Evolutionary conservation across 2,888 invertebrate species (phyloP).

Genomic region (Pristionchus exspectatus): DNA sequence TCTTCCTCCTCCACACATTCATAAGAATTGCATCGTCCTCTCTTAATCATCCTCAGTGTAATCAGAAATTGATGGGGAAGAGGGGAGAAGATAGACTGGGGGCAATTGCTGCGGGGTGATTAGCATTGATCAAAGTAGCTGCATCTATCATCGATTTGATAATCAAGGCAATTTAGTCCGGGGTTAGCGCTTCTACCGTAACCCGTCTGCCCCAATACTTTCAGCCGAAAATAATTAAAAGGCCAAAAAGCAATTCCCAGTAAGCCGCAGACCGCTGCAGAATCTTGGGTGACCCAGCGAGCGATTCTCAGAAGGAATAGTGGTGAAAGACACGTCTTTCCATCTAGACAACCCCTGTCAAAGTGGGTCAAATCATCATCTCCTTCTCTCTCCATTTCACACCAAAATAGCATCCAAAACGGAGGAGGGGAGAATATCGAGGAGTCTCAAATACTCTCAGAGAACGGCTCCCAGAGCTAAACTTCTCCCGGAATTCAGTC

Average conservation of each 20-base stretch:
- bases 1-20: constrained; percentile 23
- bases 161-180: background rate
- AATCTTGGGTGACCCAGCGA: background rate
- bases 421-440: background rate
- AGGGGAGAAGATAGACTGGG: background rate
- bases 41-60: constrained; percentile 21
- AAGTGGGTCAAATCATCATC: constrained; percentile 35
- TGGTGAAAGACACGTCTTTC: background rate
- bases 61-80: background rate
- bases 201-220: background rate
- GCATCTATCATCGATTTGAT: background rate
- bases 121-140: background rate
- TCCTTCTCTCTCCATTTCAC: background rate
- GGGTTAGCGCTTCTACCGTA: background rate
- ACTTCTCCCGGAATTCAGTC: constrained; percentile 31
- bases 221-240: background rate
- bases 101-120: background rate
- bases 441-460: constrained; percentile 1
- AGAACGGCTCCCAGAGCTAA: background rate
- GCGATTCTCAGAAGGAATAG: background rate
- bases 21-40: constrained; percentile 24
- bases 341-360: background rate
- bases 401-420: constrained; percentile 1
- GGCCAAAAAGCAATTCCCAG: background rate
- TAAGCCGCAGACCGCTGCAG: background rate